Evolutionary conservation across 2,888 invertebrate genomes (phyloP).

Genomic region (Pristionchus mayeri): DNA sequence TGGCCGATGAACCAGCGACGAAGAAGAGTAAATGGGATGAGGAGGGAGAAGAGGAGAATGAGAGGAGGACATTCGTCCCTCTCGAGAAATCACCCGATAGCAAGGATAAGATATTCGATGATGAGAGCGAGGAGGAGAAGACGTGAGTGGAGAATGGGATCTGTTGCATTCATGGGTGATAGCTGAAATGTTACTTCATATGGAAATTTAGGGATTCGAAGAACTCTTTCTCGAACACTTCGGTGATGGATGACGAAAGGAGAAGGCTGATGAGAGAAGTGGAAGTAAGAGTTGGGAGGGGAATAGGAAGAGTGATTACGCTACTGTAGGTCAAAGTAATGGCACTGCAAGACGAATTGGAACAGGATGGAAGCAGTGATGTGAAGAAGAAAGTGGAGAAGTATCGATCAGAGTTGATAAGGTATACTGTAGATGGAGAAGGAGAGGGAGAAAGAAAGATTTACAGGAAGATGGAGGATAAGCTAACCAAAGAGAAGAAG

Average conservation of each 20-base stretch:
- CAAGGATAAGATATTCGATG: conserved; percentile 38
- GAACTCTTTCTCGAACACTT: neutral
- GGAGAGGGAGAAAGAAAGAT: neutral
- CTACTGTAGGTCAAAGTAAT: conserved; percentile 66
- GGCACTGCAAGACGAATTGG: conserved; percentile 71
- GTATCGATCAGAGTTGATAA: conserved; percentile 57
- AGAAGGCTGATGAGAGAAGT: conserved; percentile 84
- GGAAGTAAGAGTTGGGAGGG: conserved; percentile 80
- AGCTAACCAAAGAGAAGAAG: conserved; percentile 51
- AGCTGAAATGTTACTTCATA: neutral
- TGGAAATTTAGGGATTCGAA: neutral
- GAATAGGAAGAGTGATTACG: conserved; percentile 76
- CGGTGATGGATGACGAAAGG: conserved; percentile 76
- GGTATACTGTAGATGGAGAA: conserved; percentile 37
- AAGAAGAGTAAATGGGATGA: conserved; percentile 48
- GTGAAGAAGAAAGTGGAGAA: conserved; percentile 60
- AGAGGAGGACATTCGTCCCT: neutral
- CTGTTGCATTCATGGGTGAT: neutral
- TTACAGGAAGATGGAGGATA: conserved; percentile 55
- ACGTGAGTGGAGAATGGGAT: neutral
- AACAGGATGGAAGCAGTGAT: conserved; percentile 62
- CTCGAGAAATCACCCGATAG: neutral
- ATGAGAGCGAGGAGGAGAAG: conserved; percentile 31
- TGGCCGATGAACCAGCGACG: conserved; percentile 37
- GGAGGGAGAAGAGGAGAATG: conserved; percentile 50